A percentile compares a stretch with the other conserved stretches of the same genome.
These are phyloP conservation scores for Aphelinus atriplicis DNA, from an alignment of 1,140 invertebrate species.

Conservation along the genomic window DNA sequence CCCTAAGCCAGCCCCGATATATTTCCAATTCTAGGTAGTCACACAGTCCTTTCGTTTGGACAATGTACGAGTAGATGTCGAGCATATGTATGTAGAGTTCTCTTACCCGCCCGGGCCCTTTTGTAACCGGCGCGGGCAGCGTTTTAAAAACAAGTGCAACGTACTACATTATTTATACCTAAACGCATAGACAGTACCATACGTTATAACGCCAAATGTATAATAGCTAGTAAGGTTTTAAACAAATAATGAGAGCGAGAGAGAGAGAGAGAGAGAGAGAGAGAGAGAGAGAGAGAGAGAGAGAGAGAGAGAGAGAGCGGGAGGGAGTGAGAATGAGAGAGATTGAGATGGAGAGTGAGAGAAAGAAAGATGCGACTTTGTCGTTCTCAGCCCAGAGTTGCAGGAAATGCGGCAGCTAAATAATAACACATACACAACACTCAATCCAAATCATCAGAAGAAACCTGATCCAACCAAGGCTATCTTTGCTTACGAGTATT, in stretches of 20 bases:
- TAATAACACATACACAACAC: too few relatives aligned
- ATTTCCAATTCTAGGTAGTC: constrained; percentile 59
- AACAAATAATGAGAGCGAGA: too few relatives aligned
- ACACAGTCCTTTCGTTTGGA: constrained; percentile 53
- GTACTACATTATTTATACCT: constrained; percentile 62
- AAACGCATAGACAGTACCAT: constrained; percentile 63
- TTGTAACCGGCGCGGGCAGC: constrained; percentile 41
- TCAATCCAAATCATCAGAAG: too few relatives aligned
- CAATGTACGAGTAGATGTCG: constrained; percentile 54
- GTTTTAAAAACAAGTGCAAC: constrained; percentile 47
- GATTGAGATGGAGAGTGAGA: too few relatives aligned
- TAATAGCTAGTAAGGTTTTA: constrained; percentile 59
- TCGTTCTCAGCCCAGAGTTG: constrained; percentile 40
- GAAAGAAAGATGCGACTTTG: constrained; percentile 44
- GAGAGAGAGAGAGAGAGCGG: too few relatives aligned
- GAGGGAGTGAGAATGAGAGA: too few relatives aligned
- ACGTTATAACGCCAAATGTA: constrained; percentile 67
- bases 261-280: too few relatives aligned
- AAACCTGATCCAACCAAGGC: constrained; percentile 42
- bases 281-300: too few relatives aligned
- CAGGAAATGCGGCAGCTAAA: constrained; percentile 21
- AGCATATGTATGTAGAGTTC: constrained; percentile 47
- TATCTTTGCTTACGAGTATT: constrained; percentile 28
- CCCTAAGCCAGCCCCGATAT: constrained; percentile 1
- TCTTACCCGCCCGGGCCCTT: constrained; percentile 16